Evolutionary conservation across 2,888 invertebrate genomes (phyloP), one percentile per base, ranked within the genome.

Genomic region (Fissipunctia ypsillon): DNA sequence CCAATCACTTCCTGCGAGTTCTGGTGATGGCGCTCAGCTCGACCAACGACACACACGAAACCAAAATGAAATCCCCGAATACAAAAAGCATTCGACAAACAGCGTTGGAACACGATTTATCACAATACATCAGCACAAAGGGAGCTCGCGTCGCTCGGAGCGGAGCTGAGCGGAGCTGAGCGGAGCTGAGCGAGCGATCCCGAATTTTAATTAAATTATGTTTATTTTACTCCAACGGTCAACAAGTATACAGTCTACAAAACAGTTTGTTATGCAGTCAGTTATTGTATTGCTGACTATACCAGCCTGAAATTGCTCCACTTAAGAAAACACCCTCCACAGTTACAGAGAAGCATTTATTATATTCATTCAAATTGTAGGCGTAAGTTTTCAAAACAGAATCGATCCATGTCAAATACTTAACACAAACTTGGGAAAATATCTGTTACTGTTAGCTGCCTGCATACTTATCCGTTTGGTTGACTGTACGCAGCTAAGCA

Each of bases 81-180:
- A 68, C 76, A 81, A 84, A 81, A 79, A 66, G 56, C 41, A 59
- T 65, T 60, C 66, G 66, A 66, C 66, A 74, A 81, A 81, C 64
- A 81, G 60, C 81, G 28, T 10, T 35, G 50, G 38, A 61, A 43
- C 52, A 31, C 59, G 56, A 82, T 84, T 81, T 66, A 77, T 69
- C 82, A 81, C 82, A 84, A 76, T 84, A 71, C 66, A 76, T 84
- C 81, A 81, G 65, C 57, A 84, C 70, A 84, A 81, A 71, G 70
- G 38, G 59, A 43, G 50, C 65, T 68, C 63, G 65, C 84, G 61
- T 76, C 69, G 50, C 84, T 54, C 54, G 16, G 56, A 61, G 57
- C 56, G 52, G 45, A 63, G 43, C 64, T 48, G 63, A 67, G 68
- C 60, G 65, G n/a, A n/a, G n/a, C n/a, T n/a, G 56, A 61, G 57